Evolutionary conservation across 2,113 vertebrate genomes (phyloP).

Genomic region (Hydrolagus affinis): DNA sequence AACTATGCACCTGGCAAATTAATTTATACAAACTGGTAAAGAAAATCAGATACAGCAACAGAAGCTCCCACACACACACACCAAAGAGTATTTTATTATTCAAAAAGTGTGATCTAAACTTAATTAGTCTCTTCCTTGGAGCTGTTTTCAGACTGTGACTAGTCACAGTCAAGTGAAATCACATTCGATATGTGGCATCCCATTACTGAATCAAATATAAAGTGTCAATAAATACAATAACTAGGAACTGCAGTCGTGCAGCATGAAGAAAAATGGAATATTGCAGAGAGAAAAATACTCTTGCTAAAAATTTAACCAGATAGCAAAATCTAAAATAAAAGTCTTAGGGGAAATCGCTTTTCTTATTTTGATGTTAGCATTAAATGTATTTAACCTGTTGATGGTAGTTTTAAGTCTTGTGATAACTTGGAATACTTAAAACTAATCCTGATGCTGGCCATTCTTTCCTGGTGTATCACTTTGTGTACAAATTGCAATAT

Average conservation of each 20-base stretch:
- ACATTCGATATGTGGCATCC: slow-evolving; percentile 57
- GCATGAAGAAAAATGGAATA: slow-evolving; percentile 60
- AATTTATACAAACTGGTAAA: too few species aligned
- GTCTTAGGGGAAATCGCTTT: slow-evolving; percentile 57
- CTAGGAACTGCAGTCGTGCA: slow-evolving; percentile 52
- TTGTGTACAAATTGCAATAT: not conserved
- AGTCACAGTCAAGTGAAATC: slow-evolving; percentile 57
- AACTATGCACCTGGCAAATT: too few species aligned
- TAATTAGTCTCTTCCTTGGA: slow-evolving; percentile 44
- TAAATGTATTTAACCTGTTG: slow-evolving; percentile 60
- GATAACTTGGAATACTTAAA: not conserved
- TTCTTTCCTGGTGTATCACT: not conserved
- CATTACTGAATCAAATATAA: slow-evolving; percentile 55
- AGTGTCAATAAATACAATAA: slow-evolving; percentile 62
- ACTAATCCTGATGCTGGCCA: not conserved
- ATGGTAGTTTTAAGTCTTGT: slow-evolving; percentile 24
- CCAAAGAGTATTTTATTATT: too few species aligned
- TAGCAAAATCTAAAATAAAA: slow-evolving; percentile 54
- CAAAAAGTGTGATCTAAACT: too few species aligned
- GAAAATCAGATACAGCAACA: too few species aligned
- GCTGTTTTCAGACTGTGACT: slow-evolving; percentile 50
- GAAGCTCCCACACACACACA: too few species aligned
- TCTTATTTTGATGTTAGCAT: slow-evolving; percentile 46
- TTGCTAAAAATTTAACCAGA: slow-evolving; percentile 59
- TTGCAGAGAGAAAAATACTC: slow-evolving; percentile 50